Percentiles rank a stretch among this genome's conserved stretches.
These are phyloP conservation scores for Euspilapteryx auroguttella DNA, from an alignment of 2,888 invertebrate species.

Conservation along the genomic window DNA sequence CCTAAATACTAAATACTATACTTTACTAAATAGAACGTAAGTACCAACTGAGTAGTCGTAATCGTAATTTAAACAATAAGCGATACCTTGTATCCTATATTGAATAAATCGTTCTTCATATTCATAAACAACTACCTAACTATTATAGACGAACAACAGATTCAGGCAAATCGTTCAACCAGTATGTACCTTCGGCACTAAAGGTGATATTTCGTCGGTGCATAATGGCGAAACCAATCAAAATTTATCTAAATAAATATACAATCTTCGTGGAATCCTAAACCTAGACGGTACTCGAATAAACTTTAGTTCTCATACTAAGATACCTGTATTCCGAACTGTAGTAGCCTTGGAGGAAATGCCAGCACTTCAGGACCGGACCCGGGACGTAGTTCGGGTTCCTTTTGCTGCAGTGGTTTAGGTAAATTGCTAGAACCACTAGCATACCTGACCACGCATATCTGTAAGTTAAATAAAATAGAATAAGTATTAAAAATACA, in stretches of 20 bases:
- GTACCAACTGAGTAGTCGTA: too few species aligned
- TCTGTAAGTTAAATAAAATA: conserved; percentile 51
- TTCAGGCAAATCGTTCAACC: too few species aligned
- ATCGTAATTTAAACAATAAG: too few species aligned
- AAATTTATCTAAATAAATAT: not conserved
- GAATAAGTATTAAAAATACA: conserved; percentile 2
- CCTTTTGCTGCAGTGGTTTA: conserved; percentile 89
- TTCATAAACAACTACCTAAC: too few species aligned
- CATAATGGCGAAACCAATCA: too few species aligned
- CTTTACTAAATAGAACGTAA: too few species aligned
- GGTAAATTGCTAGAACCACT: conserved; percentile 87
- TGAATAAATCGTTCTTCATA: too few species aligned
- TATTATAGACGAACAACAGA: too few species aligned
- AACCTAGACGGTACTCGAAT: conserved; percentile 28
- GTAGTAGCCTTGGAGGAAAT: conserved; percentile 22
- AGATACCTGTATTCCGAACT: conserved; percentile 38
- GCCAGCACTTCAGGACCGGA: conserved; percentile 18
- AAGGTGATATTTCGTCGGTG: too few species aligned
- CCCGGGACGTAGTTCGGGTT: conserved; percentile 43
- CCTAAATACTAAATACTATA: too few species aligned
- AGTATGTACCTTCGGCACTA: too few species aligned
- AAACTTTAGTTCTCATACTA: conserved; percentile 30
- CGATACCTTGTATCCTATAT: too few species aligned
- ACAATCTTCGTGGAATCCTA: not conserved
- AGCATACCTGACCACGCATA: conserved; percentile 90